A percentile compares a stretch with the other conserved stretches of the same genome.
Conservation (phyloP, 2,113 vertebrate species). For the Pleuronectes platessa region DNA sequence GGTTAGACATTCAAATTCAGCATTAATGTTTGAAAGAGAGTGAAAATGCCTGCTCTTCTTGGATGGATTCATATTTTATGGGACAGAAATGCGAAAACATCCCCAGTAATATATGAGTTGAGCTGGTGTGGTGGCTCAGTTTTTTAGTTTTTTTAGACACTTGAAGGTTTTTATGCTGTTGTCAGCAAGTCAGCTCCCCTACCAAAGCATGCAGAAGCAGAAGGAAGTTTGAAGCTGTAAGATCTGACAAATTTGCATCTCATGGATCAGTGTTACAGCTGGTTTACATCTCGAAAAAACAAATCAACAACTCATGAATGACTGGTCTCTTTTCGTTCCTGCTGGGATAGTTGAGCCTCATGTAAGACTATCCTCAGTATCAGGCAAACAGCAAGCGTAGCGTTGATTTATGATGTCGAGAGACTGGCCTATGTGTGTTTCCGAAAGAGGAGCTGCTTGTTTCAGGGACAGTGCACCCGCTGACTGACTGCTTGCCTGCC, state of each 20-base stretch:
- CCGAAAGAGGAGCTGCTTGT: conserved; percentile 57
- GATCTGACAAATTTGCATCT: conserved; percentile 22
- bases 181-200: conserved; percentile 22
- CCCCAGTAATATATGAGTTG: conserved; percentile 40
- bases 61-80: conserved; percentile 73
- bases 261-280: neutral
- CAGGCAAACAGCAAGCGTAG: neutral
- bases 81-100: conserved; percentile 67
- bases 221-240: neutral
- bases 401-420: conserved; percentile 33
- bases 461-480: conserved; percentile 49
- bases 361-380: conserved; percentile 12
- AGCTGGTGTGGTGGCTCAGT: conserved; percentile 18
- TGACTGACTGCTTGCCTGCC: conserved; percentile 39
- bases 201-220: conserved; percentile 5
- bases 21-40: conserved; percentile 78
- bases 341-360: neutral
- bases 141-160: conserved; percentile 14
- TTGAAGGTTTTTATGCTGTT: neutral
- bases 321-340: neutral
- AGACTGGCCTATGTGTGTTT: conserved; percentile 41
- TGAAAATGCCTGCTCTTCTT: conserved; percentile 58
- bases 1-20: conserved; percentile 69
- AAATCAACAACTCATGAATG: neutral
- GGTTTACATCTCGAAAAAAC: conserved; percentile 7